Conservation (phyloP, 2,113 vertebrate genomes). For the Tetrao urogallus region DNA sequence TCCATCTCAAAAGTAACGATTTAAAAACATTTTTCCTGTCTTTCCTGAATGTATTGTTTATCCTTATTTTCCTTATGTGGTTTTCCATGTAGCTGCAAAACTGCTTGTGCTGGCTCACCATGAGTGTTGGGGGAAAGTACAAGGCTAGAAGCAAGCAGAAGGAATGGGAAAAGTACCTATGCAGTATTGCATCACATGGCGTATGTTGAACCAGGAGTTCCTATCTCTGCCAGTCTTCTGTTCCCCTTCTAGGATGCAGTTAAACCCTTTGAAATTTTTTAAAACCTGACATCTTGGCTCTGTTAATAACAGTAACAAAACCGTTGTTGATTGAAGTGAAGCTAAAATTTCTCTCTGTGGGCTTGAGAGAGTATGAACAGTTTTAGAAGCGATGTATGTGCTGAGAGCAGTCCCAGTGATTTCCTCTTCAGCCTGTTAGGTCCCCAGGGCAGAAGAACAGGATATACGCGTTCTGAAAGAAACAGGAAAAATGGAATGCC, state of each 20-base stretch:
- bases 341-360: not conserved
- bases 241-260: not conserved
- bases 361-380: not conserved
- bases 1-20: not conserved
- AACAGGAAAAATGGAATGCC: not conserved
- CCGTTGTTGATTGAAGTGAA: not conserved
- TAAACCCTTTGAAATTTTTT: not conserved
- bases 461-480: not conserved
- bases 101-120: not conserved
- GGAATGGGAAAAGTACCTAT: not conserved
- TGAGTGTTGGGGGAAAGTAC: not conserved
- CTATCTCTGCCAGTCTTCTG: not conserved
- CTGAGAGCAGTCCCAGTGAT: not conserved
- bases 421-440: not conserved
- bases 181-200: not conserved
- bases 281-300: not conserved
- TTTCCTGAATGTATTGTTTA: not conserved
- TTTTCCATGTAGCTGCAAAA: not conserved
- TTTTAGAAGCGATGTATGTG: not conserved
- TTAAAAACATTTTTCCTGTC: not conserved
- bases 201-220: not conserved
- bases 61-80: not conserved
- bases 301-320: not conserved
- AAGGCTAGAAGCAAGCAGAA: not conserved
- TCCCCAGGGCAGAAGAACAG: not conserved